phyloP scores from a whole-genome alignment of 2,797 vertebrate genomes.

The Enteromius radiatus region DNA sequence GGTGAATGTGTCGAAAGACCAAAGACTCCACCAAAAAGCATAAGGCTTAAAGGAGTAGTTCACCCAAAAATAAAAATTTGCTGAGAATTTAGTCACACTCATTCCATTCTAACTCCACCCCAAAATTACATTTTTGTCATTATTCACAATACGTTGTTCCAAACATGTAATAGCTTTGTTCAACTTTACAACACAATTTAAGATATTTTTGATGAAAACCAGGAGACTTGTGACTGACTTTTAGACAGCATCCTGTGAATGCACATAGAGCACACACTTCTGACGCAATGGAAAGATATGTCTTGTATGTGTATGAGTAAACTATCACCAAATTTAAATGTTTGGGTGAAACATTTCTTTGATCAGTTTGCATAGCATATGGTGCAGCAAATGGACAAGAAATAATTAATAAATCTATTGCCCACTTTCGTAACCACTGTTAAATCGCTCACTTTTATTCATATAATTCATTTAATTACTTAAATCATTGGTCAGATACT shows the following conservation, averaged over 20 bases:
- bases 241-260: too few relatives aligned
- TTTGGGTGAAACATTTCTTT: neutral
- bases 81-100: neutral
- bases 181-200: too few relatives aligned
- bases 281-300: too few relatives aligned
- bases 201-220: too few relatives aligned
- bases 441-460: neutral
- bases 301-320: neutral
- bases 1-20: conserved; percentile 25
- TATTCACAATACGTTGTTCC: too few relatives aligned
- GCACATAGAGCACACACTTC: too few relatives aligned
- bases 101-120: too few relatives aligned
- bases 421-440: neutral
- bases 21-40: conserved; percentile 31
- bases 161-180: too few relatives aligned
- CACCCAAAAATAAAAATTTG: neutral
- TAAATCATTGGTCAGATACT: neutral
- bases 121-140: too few relatives aligned
- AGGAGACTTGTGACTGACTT: too few relatives aligned
- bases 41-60: conserved; percentile 17
- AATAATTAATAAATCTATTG: neutral
- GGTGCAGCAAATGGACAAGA: neutral
- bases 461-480: neutral
- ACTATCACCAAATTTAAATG: neutral
- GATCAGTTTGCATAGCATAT: neutral